phyloP scores from a whole-genome alignment of 2,888 invertebrate species.

The Drosophila hawaiiensis region DNA sequence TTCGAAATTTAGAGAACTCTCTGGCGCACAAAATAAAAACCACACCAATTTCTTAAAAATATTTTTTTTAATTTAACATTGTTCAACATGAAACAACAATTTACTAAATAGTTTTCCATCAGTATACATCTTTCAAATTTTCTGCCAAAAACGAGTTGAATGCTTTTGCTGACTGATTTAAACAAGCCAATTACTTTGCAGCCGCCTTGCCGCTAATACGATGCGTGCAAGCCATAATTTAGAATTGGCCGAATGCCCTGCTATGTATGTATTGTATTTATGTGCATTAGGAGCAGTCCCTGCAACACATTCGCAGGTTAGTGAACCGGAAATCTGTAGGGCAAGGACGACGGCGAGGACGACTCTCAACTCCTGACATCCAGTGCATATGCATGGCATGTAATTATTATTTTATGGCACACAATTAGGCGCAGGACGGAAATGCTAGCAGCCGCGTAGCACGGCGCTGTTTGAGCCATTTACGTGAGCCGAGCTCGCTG shows the following conservation, averaged over 20 bases:
- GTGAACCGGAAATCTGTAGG: conserved; percentile 44
- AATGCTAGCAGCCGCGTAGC: conserved; percentile 35
- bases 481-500: conserved; percentile 44
- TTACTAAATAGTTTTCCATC: background rate
- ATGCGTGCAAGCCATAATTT: background rate
- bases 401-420: conserved; percentile 81
- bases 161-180: background rate
- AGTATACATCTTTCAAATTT: background rate
- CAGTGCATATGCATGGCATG: conserved; percentile 70
- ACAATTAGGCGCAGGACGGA: conserved; percentile 72
- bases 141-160: background rate
- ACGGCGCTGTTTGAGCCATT: conserved; percentile 18
- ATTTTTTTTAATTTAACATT: background rate
- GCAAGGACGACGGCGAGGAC: background rate
- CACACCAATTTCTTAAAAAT: background rate
- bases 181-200: conserved; percentile 6
- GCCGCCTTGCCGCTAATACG: conserved; percentile 13
- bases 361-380: conserved; percentile 7
- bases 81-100: background rate
- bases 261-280: background rate
- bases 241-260: background rate
- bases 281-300: conserved; percentile 14
- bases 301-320: conserved; percentile 20
- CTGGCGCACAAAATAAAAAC: too few relatives aligned
- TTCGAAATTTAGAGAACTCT: too few relatives aligned